Percentiles rank a stretch among this genome's conserved stretches.
These are phyloP conservation scores for Lutraria rhynchaena DNA, from an alignment of 1,140 invertebrate species.

Conservation along the genomic window DNA sequence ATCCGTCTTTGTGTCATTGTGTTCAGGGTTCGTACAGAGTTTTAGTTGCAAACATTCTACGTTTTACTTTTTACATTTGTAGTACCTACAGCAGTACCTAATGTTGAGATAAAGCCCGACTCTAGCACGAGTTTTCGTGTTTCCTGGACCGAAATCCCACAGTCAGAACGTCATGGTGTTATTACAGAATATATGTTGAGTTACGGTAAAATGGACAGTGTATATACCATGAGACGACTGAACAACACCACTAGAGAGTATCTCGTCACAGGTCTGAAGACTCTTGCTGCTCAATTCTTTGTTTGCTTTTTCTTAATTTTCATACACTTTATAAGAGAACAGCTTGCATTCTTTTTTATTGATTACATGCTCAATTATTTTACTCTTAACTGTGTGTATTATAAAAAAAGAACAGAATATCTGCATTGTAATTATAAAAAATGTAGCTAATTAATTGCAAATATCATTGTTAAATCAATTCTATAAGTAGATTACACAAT, in stretches of 20 bases:
- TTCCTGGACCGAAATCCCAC: conserved; percentile 28
- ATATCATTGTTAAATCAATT: too few species aligned
- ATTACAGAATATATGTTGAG: conserved; percentile 23
- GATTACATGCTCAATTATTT: background rate
- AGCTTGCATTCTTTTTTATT: background rate
- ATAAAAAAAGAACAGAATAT: too few species aligned
- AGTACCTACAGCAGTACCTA: conserved; percentile 29
- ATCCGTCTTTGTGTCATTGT: too few species aligned
- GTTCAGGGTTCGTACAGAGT: too few species aligned
- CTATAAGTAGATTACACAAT: too few species aligned
- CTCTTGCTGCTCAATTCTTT: background rate
- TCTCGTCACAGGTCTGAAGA: conserved; percentile 46
- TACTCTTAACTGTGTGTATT: too few species aligned
- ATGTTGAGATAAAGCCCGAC: conserved; percentile 35
- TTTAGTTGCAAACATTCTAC: too few species aligned
- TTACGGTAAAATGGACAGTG: conserved; percentile 26
- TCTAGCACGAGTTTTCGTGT: conserved; percentile 50
- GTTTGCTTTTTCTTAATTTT: background rate
- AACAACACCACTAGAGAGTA: background rate
- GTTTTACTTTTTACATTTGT: too few species aligned
- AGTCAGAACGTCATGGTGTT: conserved; percentile 7
- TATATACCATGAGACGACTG: conserved; percentile 6
- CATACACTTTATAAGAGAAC: background rate
- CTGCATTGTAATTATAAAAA: too few species aligned
- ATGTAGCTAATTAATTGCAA: too few species aligned